Conservation (phyloP, 2,888 invertebrate genomes). For the Stictocephala bisonia region DNA sequence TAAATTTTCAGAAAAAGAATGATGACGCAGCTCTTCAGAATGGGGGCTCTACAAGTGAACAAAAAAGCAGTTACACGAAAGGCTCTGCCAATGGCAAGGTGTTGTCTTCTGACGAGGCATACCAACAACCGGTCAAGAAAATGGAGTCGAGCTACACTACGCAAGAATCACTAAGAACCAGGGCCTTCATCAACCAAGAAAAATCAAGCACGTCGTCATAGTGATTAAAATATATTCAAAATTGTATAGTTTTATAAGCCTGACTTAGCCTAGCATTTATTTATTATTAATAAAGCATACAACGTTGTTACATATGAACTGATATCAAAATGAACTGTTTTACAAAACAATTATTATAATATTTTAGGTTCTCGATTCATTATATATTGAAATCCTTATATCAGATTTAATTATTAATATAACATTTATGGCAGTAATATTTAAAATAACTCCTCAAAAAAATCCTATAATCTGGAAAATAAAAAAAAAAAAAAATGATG, state of each 20-base stretch:
- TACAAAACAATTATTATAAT: no score
- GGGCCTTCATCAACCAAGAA: constrained; percentile 46
- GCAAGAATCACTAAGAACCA: constrained; percentile 39
- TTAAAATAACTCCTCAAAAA: no score
- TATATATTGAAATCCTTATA: no score
- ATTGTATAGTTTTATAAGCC: not conserved
- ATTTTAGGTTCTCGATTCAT: no score
- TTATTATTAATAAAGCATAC: no score
- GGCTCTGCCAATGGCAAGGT: constrained; percentile 25
- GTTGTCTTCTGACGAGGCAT: constrained; percentile 11
- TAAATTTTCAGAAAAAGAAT: no score
- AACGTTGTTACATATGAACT: no score
- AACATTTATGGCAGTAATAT: no score
- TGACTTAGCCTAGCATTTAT: constrained; percentile 23
- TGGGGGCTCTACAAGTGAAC: not conserved
- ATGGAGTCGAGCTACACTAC: constrained; percentile 48
- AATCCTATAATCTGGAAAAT: no score
- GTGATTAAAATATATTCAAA: not conserved
- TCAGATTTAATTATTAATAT: no score
- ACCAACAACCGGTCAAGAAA: constrained; percentile 40
- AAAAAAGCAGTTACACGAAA: constrained; percentile 23
- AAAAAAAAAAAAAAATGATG: no score
- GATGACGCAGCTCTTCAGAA: constrained; percentile 40
- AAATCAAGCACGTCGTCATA: constrained; percentile 15
- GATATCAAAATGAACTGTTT: no score